Conservation (phyloP, 2,113 vertebrate genomes). For the Grallaria varia region DNA sequence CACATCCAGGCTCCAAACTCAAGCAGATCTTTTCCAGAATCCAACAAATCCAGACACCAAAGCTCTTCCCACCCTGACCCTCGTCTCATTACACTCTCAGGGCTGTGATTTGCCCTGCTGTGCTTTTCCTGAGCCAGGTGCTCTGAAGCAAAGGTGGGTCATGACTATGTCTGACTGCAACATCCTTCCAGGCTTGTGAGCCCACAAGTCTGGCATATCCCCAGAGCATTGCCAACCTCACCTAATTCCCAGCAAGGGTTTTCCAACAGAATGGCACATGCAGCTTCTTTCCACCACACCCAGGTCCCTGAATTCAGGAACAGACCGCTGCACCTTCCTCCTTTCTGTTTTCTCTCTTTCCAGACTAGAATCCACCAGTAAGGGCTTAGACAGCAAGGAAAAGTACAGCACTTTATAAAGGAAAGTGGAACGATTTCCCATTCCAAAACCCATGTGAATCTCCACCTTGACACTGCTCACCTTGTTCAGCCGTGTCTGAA, state of each 20-base stretch:
- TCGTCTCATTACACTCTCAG: background rate
- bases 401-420: background rate
- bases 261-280: background rate
- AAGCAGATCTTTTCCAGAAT: background rate
- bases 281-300: background rate
- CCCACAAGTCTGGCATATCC: background rate
- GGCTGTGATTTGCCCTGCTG: accelerated
- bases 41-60: too few relatives aligned
- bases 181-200: background rate
- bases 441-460: background rate
- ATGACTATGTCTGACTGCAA: background rate
- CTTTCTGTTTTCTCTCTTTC: background rate
- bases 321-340: background rate
- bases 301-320: background rate
- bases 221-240: background rate
- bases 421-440: background rate
- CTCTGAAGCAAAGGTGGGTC: background rate
- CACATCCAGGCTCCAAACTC: background rate
- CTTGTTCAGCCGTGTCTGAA: background rate
- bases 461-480: background rate
- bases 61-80: background rate
- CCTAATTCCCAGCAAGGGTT: background rate
- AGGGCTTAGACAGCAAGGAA: background rate
- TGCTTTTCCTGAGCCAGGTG: background rate
- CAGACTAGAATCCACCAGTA: background rate